These are phyloP conservation scores for Melanophora roralis DNA, from an alignment of 2,888 invertebrate genomes.

Conservation along the genomic window DNA sequence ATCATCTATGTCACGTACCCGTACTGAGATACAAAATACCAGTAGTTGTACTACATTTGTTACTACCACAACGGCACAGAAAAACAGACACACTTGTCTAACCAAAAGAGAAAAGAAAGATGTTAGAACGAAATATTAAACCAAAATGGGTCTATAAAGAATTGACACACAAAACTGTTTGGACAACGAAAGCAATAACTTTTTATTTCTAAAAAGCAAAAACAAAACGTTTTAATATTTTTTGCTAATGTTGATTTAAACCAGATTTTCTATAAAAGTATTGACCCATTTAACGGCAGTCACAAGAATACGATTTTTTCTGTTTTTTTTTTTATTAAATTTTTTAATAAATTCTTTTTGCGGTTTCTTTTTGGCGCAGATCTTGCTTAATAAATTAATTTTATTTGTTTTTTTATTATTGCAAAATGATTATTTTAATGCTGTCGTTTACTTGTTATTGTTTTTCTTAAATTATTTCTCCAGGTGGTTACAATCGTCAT, in stretches of 20 bases:
- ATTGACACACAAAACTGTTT: constrained; percentile 29
- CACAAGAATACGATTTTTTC: constrained; percentile 7
- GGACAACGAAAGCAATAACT: constrained; percentile 13
- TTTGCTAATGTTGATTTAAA: constrained; percentile 10
- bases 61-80: neutral
- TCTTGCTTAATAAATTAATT: constrained; percentile 46
- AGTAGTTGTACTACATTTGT: constrained; percentile 15
- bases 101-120: neutral
- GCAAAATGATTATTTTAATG: constrained; percentile 44
- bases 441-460: constrained; percentile 18
- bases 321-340: neutral
- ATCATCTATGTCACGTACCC: constrained; percentile 23
- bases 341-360: constrained; percentile 28
- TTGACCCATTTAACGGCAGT: constrained; percentile 30
- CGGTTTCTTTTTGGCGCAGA: neutral
- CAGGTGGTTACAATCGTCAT: constrained; percentile 25
- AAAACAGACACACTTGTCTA: neutral
- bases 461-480: constrained; percentile 22
- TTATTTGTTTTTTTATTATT: constrained; percentile 56
- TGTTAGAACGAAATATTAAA: neutral
- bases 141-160: constrained; percentile 35
- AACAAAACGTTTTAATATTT: neutral
- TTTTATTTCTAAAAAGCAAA: constrained; percentile 48
- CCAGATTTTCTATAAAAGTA: constrained; percentile 24
- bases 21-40: constrained; percentile 8